Evolutionary conservation across 2,113 vertebrate genomes (phyloP), one percentile per base, ranked within the genome.

Genomic region (Epinephelus fuscoguttatus): DNA sequence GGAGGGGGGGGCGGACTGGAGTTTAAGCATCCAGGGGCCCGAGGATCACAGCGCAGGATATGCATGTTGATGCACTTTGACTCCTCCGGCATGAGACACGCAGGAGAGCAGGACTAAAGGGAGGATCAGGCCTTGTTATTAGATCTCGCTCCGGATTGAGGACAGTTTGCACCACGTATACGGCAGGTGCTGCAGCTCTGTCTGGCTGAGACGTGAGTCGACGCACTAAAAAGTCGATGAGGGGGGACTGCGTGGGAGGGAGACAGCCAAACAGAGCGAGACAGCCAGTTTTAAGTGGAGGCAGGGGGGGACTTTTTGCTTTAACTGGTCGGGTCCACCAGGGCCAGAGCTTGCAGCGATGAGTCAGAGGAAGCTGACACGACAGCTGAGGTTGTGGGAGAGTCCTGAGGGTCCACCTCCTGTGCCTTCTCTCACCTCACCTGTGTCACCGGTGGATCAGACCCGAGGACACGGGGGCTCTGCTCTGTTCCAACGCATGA

Each of bases 361-460:
- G 95, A 94, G 88, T 93, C 93, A 95, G 88, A 91, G 84, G 90
- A 92, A 91, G 84, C 90, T 93, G 85, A 90, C 87, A 61, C 88
- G 91, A 74, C 91, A 94, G 84, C 74, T 93, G 86, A 88, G 69
- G 66, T 70, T 93, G 85, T 91, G 86, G 91, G 93, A 95, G 80
- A 78, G 80, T 70, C 70, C 70, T 23, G 93, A 94, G 83, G 85
- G 89, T 67, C 84, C 85, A 19, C 84, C 86, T 60, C 75, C 75
- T 15, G 78, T 63, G 8, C 21, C 84, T 63, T 78, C 80, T 14
- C 66, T 93, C 78, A 87, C 86, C 87, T 91, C 90, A 56, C 92
- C 88, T 5, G 18, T 86, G 83, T 92, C 93, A 23, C 91, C 90
- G 19, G 86, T 37, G 4, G 87, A 91, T 70, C 89, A 81, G 21